Percentiles rank a stretch among this genome's conserved stretches.
phyloP scores from a whole-genome alignment of 1,140 invertebrate species.

The Lanistes nyassanus region DNA sequence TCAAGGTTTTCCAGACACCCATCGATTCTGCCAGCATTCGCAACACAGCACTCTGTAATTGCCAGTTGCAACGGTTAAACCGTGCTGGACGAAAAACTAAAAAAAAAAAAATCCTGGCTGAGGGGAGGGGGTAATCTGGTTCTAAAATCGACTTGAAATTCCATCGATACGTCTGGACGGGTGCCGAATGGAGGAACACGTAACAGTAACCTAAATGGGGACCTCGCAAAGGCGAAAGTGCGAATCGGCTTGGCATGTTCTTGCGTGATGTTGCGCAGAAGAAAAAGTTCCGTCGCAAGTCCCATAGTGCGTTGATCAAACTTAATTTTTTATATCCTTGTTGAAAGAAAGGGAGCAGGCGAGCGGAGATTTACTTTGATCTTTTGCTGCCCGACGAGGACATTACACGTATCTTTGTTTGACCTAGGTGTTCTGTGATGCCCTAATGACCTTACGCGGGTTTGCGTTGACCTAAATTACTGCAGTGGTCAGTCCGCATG shows the following conservation, averaged over 20 bases:
- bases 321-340: background rate
- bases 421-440: slow-evolving; percentile 10
- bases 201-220: background rate
- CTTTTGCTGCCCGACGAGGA: background rate
- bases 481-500: slow-evolving; percentile 14
- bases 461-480: slow-evolving; percentile 24
- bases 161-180: no score
- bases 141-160: no score
- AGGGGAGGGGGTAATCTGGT: no score
- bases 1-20: no score
- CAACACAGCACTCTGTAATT: no score
- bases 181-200: background rate
- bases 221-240: slow-evolving; percentile 18
- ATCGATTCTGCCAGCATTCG: no score
- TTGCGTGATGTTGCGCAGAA: slow-evolving; percentile 20
- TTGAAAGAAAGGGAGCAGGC: background rate
- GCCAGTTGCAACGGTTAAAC: no score
- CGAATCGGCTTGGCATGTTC: slow-evolving; percentile 23
- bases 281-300: slow-evolving; percentile 2
- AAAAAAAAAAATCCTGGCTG: no score
- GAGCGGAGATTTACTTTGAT: background rate
- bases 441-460: slow-evolving; percentile 23
- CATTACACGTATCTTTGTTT: background rate
- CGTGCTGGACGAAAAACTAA: no score
- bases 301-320: background rate